phyloP scores from a whole-genome alignment of 2,797 vertebrate species.

The Hipposideros larvatus region DNA sequence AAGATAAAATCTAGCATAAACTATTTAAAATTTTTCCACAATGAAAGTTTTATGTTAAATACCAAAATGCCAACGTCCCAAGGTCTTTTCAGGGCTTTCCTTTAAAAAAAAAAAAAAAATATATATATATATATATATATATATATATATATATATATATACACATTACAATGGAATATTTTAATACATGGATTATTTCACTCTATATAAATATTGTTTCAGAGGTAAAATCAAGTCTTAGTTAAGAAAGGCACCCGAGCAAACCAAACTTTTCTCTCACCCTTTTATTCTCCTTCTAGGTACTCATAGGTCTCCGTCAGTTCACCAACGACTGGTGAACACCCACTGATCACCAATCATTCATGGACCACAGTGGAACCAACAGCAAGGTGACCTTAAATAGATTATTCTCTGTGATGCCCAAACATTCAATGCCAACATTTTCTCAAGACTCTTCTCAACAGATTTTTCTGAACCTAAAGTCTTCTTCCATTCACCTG shows the following conservation, averaged over 20 bases:
- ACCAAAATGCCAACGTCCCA: neutral
- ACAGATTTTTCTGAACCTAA: neutral
- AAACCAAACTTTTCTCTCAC: neutral
- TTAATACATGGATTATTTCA: neutral
- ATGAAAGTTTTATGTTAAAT: neutral
- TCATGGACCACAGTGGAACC: neutral
- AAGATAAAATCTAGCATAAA: conserved; percentile 20
- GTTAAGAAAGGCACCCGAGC: neutral
- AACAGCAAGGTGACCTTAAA: neutral
- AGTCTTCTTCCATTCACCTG: neutral
- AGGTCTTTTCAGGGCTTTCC: neutral
- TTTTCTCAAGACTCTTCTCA: neutral
- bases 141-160: too few relatives aligned
- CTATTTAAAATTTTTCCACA: neutral
- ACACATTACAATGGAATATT: neutral
- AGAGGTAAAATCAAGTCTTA: neutral
- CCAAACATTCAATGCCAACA: neutral
- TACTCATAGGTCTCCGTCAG: neutral
- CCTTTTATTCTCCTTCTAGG: neutral
- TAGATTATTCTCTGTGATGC: neutral
- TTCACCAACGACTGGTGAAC: neutral
- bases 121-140: too few relatives aligned
- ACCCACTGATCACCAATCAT: neutral
- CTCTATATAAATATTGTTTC: neutral
- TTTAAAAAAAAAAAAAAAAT: too few relatives aligned